phyloP scores from a whole-genome alignment of 2,888 invertebrate species.

The Nectonema munidae region DNA sequence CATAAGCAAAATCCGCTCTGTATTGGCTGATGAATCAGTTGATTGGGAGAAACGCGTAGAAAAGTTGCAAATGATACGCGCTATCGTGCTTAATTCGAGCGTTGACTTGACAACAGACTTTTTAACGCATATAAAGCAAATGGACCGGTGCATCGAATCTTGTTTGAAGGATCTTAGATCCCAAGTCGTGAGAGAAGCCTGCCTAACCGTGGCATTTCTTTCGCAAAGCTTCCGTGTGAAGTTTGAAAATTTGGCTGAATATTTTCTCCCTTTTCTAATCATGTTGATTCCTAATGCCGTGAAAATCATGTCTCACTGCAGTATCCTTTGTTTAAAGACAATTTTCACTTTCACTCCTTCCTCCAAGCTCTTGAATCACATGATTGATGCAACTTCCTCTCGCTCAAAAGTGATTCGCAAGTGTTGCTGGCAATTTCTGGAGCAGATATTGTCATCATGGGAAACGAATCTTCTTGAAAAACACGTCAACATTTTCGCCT shows the following conservation, averaged over 20 bases:
- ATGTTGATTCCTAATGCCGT: conserved; percentile 71
- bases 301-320: conserved; percentile 35
- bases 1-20: conserved; percentile 37
- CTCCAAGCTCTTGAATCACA: conserved; percentile 16
- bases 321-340: too few relatives aligned
- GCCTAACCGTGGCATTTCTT: conserved; percentile 58
- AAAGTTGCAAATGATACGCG: conserved; percentile 52
- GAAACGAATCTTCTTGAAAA: conserved; percentile 45
- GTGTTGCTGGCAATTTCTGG: conserved; percentile 42
- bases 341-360: conserved; percentile 18
- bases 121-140: too few relatives aligned
- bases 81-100: conserved; percentile 46
- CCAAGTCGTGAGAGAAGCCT: conserved; percentile 71
- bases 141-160: too few relatives aligned
- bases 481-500: conserved; percentile 40
- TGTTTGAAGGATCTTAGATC: conserved; percentile 66
- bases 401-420: too few relatives aligned
- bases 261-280: conserved; percentile 46
- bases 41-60: conserved; percentile 86
- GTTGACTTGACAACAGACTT: too few relatives aligned
- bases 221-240: conserved; percentile 48
- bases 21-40: conserved; percentile 42
- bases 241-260: conserved; percentile 50
- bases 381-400: conserved; percentile 59
- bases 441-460: conserved; percentile 52